Percentiles rank a stretch among this genome's conserved stretches.
phyloP scores from a whole-genome alignment of 2,888 invertebrate genomes.

The Apotomis turbidana region DNA sequence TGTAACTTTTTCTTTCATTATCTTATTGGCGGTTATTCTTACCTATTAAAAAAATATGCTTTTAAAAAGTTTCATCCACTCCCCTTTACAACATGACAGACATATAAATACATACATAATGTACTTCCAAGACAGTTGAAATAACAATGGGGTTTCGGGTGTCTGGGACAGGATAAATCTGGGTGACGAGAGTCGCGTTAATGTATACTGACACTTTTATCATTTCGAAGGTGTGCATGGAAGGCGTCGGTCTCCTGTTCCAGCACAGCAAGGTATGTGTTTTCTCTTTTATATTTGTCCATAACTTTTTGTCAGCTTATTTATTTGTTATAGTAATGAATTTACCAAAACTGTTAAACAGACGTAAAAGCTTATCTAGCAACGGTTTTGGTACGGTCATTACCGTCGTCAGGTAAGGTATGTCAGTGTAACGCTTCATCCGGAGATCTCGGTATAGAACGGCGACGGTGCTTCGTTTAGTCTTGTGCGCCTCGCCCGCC shows the following conservation, averaged over 20 bases:
- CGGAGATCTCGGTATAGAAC: conserved; percentile 56
- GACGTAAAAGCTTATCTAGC: conserved; percentile 1
- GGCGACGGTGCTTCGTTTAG: conserved; percentile 34
- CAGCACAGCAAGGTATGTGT: conserved; percentile 98
- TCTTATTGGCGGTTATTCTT: too few relatives aligned
- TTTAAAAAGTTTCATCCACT: too few relatives aligned
- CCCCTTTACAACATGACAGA: too few relatives aligned
- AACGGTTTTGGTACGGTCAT: conserved; percentile 46
- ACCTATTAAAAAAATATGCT: too few relatives aligned
- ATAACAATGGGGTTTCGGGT: too few relatives aligned
- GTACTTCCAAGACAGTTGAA: too few relatives aligned
- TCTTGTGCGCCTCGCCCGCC: conserved; percentile 18
- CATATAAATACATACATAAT: too few relatives aligned
- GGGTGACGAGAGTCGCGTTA: neutral
- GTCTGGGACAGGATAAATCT: too few relatives aligned
- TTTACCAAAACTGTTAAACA: conserved; percentile 64
- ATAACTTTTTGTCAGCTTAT: conserved; percentile 74
- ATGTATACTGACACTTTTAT: conserved; percentile 28
- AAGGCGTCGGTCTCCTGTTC: conserved; percentile 99
- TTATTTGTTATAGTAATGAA: conserved; percentile 63
- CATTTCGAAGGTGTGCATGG: conserved; percentile 93
- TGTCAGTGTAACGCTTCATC: conserved; percentile 76
- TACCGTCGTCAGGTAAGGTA: conserved; percentile 72
- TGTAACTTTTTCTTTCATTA: too few relatives aligned
- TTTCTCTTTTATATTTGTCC: conserved; percentile 53